Evolutionary conservation across 2,888 invertebrate species (phyloP).

Genomic region (Thysanoteuthis rhombus): DNA sequence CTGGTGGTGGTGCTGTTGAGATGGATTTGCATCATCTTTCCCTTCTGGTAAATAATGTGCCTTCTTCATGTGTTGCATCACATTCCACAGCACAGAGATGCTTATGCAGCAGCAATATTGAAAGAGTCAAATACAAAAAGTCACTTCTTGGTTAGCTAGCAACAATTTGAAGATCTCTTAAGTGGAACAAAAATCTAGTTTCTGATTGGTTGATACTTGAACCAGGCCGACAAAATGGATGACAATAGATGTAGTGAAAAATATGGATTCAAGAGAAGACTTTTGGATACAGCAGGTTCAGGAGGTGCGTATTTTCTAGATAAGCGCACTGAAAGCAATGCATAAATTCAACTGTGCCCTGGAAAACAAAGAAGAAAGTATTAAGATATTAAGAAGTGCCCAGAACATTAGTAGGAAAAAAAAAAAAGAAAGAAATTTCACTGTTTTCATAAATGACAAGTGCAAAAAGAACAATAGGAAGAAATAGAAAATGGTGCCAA

Average conservation of each 20-base stretch:
- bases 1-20: background rate
- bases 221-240: background rate
- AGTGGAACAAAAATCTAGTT: background rate
- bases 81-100: conserved; percentile 12
- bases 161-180: background rate
- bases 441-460: no score
- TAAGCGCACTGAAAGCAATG: background rate
- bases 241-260: background rate
- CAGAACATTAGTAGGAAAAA: background rate
- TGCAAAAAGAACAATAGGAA: no score
- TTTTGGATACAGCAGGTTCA: background rate
- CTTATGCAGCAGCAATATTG: background rate
- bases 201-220: background rate
- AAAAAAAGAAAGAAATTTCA: no score
- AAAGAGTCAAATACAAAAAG: background rate
- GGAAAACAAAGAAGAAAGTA: background rate
- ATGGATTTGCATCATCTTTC: background rate
- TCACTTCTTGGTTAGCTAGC: background rate
- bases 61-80: conserved; percentile 12
- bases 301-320: background rate
- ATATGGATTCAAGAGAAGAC: background rate
- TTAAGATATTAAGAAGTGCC: background rate
- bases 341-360: background rate
- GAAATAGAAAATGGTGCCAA: no score
- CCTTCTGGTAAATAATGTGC: background rate